Evolutionary conservation across 2,113 vertebrate species (phyloP).

Genomic region (Cariama cristata): DNA sequence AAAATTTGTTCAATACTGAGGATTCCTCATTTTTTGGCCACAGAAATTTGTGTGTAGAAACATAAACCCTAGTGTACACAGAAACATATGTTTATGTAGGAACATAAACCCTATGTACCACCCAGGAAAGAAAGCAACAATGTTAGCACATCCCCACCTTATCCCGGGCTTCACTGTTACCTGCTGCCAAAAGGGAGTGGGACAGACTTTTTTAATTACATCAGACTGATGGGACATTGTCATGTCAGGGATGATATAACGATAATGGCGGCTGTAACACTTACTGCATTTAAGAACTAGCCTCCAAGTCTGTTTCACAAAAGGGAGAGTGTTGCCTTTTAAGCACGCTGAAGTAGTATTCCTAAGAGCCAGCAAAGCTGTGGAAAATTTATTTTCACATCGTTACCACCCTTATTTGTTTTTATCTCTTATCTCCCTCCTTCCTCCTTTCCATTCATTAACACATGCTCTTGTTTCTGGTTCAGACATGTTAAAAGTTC

Average conservation of each 20-base stretch:
- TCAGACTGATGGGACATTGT: background rate
- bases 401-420: background rate
- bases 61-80: background rate
- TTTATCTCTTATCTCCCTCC: background rate
- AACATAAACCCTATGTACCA: background rate
- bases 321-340: background rate
- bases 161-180: background rate
- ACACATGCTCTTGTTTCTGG: background rate
- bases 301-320: background rate
- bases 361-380: background rate
- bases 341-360: background rate
- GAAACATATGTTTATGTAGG: background rate
- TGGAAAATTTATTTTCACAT: background rate
- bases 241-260: background rate
- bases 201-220: background rate
- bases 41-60: background rate
- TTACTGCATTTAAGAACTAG: background rate
- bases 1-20: background rate
- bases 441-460: background rate
- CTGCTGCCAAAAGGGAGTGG: background rate
- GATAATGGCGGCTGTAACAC: background rate
- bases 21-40: background rate
- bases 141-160: background rate
- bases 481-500: background rate
- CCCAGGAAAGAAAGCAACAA: background rate